A percentile compares a stretch with the other conserved stretches of the same genome.
These are phyloP conservation scores for Dicyrtoma fusca DNA, from an alignment of 2,888 invertebrate genomes.

Conservation along the genomic window DNA sequence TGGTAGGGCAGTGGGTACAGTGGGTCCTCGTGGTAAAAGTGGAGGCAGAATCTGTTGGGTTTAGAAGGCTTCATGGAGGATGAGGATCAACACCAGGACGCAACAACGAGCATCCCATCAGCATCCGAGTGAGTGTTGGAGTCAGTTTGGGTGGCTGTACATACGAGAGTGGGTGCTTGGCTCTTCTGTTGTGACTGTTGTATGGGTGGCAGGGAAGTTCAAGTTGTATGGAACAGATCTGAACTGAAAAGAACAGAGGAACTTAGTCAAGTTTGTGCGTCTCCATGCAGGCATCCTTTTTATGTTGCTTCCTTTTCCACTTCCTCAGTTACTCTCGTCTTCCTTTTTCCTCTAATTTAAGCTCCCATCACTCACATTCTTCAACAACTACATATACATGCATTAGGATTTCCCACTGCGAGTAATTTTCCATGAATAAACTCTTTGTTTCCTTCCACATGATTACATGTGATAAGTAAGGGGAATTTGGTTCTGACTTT, in stretches of 20 bases:
- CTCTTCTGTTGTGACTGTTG: background rate
- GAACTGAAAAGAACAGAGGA: too few species aligned
- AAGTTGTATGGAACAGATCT: too few species aligned
- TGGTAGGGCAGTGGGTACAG: too few species aligned
- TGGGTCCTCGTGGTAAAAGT: too few species aligned
- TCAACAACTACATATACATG: background rate
- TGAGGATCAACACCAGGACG: too few species aligned
- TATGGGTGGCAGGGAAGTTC: background rate
- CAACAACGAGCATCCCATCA: too few species aligned
- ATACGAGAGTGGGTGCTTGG: background rate
- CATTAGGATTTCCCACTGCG: conserved; percentile 14
- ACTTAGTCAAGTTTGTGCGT: background rate
- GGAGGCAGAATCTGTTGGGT: too few species aligned
- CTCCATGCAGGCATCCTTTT: conserved; percentile 16
- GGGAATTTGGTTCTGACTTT: too few species aligned
- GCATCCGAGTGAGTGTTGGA: background rate
- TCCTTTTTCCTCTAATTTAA: conserved; percentile 20
- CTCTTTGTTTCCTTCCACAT: conserved; percentile 5
- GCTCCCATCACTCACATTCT: conserved; percentile 14
- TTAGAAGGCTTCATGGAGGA: too few species aligned
- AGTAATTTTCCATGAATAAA: background rate
- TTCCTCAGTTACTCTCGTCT: conserved; percentile 24
- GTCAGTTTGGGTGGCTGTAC: background rate
- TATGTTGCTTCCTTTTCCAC: conserved; percentile 22
- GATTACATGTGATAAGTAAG: background rate